A percentile compares a stretch with the other conserved stretches of the same genome.
These are phyloP conservation scores for Xenopus petersii DNA, from an alignment of 2,797 vertebrate genomes.

Conservation along the genomic window DNA sequence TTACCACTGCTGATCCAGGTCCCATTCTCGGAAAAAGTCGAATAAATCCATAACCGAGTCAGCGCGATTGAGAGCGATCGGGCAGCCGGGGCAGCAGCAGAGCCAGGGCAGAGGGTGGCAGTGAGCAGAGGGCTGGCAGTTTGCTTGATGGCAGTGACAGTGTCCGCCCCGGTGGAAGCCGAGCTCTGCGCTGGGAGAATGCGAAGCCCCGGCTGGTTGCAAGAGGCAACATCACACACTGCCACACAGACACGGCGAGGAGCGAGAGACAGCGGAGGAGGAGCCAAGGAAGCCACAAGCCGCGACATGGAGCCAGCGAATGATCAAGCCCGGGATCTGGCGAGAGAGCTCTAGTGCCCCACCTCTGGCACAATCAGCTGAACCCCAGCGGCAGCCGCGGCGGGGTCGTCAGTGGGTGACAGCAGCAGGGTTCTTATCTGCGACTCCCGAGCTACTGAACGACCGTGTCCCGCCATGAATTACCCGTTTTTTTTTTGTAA, in stretches of 20 bases:
- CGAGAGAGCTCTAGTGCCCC: constrained; percentile 16
- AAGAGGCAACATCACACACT: constrained; percentile 59
- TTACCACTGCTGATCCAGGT: constrained; percentile 90
- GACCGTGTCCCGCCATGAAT: too few relatives aligned
- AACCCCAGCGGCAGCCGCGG: too few relatives aligned
- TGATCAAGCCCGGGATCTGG: constrained; percentile 61
- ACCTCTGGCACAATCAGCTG: constrained; percentile 38
- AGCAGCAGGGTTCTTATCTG: too few relatives aligned
- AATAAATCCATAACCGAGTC: constrained; percentile 84
- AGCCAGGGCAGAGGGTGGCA: neutral
- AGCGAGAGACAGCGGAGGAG: constrained; percentile 48
- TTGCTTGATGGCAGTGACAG: constrained; percentile 24
- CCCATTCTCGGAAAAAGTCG: constrained; percentile 97
- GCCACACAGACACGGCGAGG: constrained; percentile 17
- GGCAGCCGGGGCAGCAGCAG: constrained; percentile 29
- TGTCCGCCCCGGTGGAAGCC: constrained; percentile 38
- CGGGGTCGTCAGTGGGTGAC: too few relatives aligned
- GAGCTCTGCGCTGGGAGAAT: constrained; percentile 30
- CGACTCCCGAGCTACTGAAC: too few relatives aligned
- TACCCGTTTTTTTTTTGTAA: too few relatives aligned
- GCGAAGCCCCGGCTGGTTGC: constrained; percentile 56
- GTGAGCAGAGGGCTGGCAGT: constrained; percentile 47
- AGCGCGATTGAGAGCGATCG: neutral
- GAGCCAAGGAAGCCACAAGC: constrained; percentile 64
- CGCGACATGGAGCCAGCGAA: constrained; percentile 63